Conservation (phyloP, 2,113 vertebrate genomes). For the Verasper variegatus region DNA sequence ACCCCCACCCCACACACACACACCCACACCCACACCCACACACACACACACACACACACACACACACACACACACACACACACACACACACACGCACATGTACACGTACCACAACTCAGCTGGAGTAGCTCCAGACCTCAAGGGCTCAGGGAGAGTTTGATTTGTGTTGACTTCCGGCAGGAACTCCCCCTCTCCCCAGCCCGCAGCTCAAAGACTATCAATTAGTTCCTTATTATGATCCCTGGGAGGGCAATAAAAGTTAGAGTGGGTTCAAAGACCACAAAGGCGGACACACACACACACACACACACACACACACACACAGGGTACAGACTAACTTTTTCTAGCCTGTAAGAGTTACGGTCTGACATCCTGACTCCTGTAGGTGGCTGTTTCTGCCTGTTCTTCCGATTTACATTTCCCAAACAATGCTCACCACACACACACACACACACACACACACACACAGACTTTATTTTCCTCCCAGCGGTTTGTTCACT, state of each 20-base stretch:
- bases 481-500: background rate
- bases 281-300: conserved; percentile 29
- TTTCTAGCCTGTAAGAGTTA: conserved; percentile 26
- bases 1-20: background rate
- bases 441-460: conserved; percentile 18
- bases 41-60: conserved; percentile 14
- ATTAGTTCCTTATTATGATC: conserved; percentile 83
- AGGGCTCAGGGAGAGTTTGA: conserved; percentile 74
- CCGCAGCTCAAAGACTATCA: conserved; percentile 77
- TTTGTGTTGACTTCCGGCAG: conserved; percentile 78
- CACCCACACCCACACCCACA: conserved; percentile 27
- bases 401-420: conserved; percentile 42
- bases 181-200: conserved; percentile 60
- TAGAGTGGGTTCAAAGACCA: conserved; percentile 69
- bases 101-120: conserved; percentile 39
- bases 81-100: conserved; percentile 21
- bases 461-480: background rate
- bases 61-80: conserved; percentile 22
- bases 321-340: background rate
- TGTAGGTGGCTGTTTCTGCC: conserved; percentile 35
- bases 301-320: background rate
- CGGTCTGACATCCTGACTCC: conserved; percentile 25
- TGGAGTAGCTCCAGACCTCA: conserved; percentile 69
- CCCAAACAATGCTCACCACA: conserved; percentile 42
- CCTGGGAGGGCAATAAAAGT: conserved; percentile 76